Percentiles rank a stretch among this genome's conserved stretches.
These are phyloP conservation scores for Lordiphosa fenestrarum DNA, from an alignment of 2,888 invertebrate species.

Conservation along the genomic window DNA sequence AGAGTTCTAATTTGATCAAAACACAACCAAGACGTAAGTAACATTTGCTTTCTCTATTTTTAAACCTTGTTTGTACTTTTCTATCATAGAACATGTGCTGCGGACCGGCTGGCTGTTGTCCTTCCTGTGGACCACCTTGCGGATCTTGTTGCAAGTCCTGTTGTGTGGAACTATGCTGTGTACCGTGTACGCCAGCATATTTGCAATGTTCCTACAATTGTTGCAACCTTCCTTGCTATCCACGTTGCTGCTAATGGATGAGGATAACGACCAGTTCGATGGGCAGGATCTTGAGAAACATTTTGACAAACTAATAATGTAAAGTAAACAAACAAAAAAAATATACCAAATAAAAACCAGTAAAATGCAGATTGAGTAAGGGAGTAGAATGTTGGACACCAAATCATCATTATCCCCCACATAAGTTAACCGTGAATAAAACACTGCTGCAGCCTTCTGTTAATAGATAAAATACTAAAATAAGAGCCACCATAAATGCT, in stretches of 20 bases:
- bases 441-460: too few species aligned
- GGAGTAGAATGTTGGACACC: too few species aligned
- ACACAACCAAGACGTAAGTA: neutral
- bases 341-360: too few species aligned
- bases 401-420: too few species aligned
- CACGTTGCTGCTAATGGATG: conserved; percentile 1
- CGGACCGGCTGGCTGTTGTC: conserved; percentile 21
- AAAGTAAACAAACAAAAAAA: too few species aligned
- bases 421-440: too few species aligned
- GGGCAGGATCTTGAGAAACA: too few species aligned
- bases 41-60: neutral
- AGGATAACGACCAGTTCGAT: neutral
- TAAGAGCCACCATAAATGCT: too few species aligned
- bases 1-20: neutral
- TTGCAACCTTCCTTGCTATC: conserved; percentile 4
- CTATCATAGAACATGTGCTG: conserved; percentile 42
- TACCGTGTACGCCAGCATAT: conserved; percentile 50
- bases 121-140: conserved; percentile 45
- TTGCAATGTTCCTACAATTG: conserved; percentile 36
- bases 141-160: conserved; percentile 38
- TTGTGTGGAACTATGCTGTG: conserved; percentile 43
- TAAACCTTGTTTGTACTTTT: neutral
- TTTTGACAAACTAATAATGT: too few species aligned
- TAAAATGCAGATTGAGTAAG: too few species aligned
- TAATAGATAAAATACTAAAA: too few species aligned